Evolutionary conservation across 2,113 vertebrate species (phyloP).

Genomic region (Callaeas wilsoni): DNA sequence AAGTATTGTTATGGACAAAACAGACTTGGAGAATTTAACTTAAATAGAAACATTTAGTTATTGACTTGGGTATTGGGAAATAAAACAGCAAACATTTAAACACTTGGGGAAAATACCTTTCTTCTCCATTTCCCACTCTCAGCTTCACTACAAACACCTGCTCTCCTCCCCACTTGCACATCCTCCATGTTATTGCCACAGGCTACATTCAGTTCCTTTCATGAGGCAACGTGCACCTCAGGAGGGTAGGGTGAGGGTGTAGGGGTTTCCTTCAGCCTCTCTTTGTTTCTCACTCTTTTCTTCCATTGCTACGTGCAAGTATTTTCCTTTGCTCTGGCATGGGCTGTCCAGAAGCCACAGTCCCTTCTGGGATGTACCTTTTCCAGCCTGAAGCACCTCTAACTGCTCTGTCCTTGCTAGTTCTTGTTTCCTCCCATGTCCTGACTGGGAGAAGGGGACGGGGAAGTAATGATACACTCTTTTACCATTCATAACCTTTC

Average conservation of each 20-base stretch:
- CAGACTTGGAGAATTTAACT: neutral
- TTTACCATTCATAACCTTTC: constrained; percentile 14
- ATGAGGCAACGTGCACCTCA: neutral
- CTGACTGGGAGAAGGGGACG: neutral
- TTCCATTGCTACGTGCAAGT: neutral
- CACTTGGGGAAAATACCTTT: neutral
- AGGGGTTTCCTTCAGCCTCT: neutral
- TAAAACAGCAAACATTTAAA: neutral
- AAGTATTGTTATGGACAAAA: neutral
- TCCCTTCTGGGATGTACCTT: neutral
- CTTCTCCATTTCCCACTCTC: neutral
- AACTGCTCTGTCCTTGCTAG: neutral
- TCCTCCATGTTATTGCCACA: neutral
- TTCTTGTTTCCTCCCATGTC: neutral
- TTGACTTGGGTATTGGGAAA: neutral
- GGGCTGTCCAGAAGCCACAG: neutral
- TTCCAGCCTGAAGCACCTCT: neutral
- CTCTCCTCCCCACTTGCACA: neutral
- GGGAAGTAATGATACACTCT: neutral
- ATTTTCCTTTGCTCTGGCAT: neutral
- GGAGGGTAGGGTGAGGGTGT: accelerated
- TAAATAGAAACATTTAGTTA: neutral
- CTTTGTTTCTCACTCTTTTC: neutral
- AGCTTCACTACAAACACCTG: neutral
- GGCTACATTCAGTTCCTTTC: neutral